Conservation (phyloP, 2,888 invertebrate species). For the Heterodera filipjevi region DNA sequence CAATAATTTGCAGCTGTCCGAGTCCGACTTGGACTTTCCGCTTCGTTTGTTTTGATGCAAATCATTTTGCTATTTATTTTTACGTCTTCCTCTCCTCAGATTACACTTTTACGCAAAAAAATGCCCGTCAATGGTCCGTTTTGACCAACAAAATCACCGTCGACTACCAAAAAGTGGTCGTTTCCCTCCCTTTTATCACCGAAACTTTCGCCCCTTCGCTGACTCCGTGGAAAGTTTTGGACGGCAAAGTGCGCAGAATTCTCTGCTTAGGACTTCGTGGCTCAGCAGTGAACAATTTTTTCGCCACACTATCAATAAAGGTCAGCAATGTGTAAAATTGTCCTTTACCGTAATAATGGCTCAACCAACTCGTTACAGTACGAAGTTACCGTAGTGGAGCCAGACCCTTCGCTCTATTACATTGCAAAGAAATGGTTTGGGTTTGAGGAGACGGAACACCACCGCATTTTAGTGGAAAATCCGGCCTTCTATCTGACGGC, state of each 20-base stretch:
- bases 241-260: conserved; percentile 19
- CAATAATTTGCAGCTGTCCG: conserved; percentile 9
- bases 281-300: conserved; percentile 22
- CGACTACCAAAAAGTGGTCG: conserved; percentile 24
- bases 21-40: conserved; percentile 17
- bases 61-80: background rate
- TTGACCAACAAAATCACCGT: conserved; percentile 8
- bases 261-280: conserved; percentile 26
- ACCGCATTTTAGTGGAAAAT: conserved; percentile 22
- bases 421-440: conserved; percentile 25
- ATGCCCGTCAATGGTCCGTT: conserved; percentile 23
- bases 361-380: conserved; percentile 5
- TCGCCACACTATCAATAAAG: conserved; percentile 22
- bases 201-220: conserved; percentile 20
- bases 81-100: background rate
- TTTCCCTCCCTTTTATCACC: conserved; percentile 22
- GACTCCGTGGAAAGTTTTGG: conserved; percentile 19
- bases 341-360: background rate
- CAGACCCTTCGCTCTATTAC: conserved; percentile 19
- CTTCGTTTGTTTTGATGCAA: conserved; percentile 5
- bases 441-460: conserved; percentile 12
- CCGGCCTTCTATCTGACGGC: conserved; percentile 22
- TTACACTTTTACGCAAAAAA: conserved; percentile 14
- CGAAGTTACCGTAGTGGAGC: conserved; percentile 22
- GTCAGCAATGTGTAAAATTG: background rate